Conservation (phyloP, 1,140 invertebrate genomes). For the Drosophila mojavensis region DNA sequence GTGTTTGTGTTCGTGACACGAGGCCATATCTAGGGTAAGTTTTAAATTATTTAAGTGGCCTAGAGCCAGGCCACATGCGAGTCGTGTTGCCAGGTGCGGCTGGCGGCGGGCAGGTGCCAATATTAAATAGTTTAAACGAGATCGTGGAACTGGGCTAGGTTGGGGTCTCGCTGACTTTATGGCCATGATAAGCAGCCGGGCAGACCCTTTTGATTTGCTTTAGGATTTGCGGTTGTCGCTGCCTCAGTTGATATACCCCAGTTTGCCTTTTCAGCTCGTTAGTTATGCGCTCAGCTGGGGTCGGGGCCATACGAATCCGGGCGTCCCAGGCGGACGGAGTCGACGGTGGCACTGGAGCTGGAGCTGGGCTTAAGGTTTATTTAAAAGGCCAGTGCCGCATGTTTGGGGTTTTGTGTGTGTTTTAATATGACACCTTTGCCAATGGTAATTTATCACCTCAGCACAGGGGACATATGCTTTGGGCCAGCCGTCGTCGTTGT, state of each 20-base stretch:
- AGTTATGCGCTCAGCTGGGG: conserved; percentile 59
- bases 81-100: conserved; percentile 15
- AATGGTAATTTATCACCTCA: conserved; percentile 81
- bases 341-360: not conserved
- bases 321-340: not conserved
- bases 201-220: conserved; percentile 81
- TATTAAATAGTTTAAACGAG: conserved; percentile 80
- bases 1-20: conserved; percentile 12
- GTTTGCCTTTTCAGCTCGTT: conserved; percentile 68
- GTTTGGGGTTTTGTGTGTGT: conserved; percentile 72
- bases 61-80: conserved; percentile 14
- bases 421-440: conserved; percentile 81
- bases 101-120: conserved; percentile 67
- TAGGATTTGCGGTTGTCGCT: conserved; percentile 77
- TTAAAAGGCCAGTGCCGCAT: conserved; percentile 78
- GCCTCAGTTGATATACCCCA: conserved; percentile 33
- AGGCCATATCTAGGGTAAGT: conserved; percentile 11
- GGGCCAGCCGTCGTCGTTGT: conserved; percentile 6
- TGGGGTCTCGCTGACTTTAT: conserved; percentile 60
- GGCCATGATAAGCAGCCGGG: conserved; percentile 76
- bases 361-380: conserved; percentile 74
- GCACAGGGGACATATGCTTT: conserved; percentile 73
- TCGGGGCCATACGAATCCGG: conserved; percentile 11
- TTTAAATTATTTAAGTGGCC: conserved; percentile 66
- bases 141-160: not conserved